These are phyloP conservation scores for Potamilus streckersoni DNA, from an alignment of 1,140 invertebrate genomes.

Conservation along the genomic window DNA sequence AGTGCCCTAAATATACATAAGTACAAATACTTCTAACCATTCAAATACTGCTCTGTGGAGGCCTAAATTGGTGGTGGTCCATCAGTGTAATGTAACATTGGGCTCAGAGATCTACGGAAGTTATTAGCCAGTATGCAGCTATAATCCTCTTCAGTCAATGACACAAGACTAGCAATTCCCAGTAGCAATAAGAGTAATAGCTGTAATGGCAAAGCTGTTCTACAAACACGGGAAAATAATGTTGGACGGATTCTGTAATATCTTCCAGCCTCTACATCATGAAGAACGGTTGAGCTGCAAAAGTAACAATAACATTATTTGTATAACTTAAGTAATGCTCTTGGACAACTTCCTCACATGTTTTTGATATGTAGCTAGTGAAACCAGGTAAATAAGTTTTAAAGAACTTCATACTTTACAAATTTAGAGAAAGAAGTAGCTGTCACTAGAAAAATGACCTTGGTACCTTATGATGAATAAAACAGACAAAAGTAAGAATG, in stretches of 20 bases:
- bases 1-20: no score
- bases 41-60: no score
- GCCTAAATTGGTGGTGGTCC: conserved; percentile 81
- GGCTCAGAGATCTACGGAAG: conserved; percentile 81
- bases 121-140: conserved; percentile 86
- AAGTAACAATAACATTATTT: background rate
- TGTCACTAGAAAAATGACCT: no score
- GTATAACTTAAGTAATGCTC: background rate
- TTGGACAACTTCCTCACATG: no score
- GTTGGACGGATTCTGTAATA: conserved; percentile 71
- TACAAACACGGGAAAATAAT: conserved; percentile 87
- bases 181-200: conserved; percentile 88
- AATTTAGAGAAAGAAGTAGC: no score
- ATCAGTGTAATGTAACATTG: conserved; percentile 87
- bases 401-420: no score
- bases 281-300: conserved; percentile 42
- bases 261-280: conserved; percentile 15
- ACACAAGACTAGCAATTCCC: conserved; percentile 87
- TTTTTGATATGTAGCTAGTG: no score
- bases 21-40: background rate
- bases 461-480: no score
- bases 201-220: conserved; percentile 91
- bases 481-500: no score
- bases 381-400: no score
- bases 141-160: conserved; percentile 86